Evolutionary conservation across 2,113 vertebrate species (phyloP).

Genomic region (Larimichthys polyactis): DNA sequence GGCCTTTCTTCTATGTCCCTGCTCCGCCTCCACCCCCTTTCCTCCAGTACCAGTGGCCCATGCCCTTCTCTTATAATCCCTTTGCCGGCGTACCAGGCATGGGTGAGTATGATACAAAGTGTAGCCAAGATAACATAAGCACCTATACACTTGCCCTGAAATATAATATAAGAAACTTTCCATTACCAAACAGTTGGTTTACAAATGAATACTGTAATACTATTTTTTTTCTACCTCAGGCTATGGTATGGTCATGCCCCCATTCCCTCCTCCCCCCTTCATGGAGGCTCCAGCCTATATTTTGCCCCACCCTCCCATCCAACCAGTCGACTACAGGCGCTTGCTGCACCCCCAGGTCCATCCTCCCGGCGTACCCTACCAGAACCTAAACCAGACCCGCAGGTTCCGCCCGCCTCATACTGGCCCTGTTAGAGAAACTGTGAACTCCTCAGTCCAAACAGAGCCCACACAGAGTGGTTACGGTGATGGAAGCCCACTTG

Average conservation of each 20-base stretch:
- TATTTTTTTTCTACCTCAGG: conserved; percentile 46
- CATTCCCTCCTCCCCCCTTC: conserved; percentile 61
- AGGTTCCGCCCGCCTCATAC: conserved; percentile 36
- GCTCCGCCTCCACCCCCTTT: conserved; percentile 55
- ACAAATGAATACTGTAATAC: no score
- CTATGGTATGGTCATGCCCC: conserved; percentile 73
- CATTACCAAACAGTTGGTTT: no score
- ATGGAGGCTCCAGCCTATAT: conserved; percentile 74
- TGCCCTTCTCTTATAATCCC: conserved; percentile 68
- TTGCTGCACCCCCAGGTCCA: conserved; percentile 52
- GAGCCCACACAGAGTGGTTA: conserved; percentile 40
- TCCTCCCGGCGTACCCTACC: conserved; percentile 9
- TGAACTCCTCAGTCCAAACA: conserved; percentile 75
- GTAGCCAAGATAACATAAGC: background rate
- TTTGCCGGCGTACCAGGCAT: conserved; percentile 67
- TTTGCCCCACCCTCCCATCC: conserved; percentile 66
- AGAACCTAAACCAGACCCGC: conserved; percentile 51
- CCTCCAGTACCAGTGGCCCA: conserved; percentile 73
- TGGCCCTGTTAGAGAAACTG: background rate
- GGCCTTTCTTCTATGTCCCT: conserved; percentile 61
- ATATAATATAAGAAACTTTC: no score
- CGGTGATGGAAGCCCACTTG: background rate
- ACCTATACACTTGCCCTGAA: background rate
- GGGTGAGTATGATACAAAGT: conserved; percentile 50
- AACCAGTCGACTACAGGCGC: conserved; percentile 71